Percentiles rank a stretch among this genome's conserved stretches.
Evolutionary conservation across 2,888 invertebrate species (phyloP).

Genomic region (Craniophora ligustri): DNA sequence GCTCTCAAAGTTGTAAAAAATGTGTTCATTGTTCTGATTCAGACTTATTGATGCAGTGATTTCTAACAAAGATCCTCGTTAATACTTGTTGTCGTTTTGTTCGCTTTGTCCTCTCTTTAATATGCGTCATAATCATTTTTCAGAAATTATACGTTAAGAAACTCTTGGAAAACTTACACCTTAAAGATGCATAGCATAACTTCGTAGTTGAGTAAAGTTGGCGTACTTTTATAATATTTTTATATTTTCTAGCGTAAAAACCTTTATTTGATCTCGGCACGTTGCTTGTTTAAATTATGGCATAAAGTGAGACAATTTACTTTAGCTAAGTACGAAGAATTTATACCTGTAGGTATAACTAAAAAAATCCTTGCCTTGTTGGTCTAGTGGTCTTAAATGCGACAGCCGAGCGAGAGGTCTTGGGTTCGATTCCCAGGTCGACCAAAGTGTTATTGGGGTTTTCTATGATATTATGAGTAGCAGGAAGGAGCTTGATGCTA

Average conservation of each 20-base stretch:
- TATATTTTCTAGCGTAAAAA: conserved; percentile 1
- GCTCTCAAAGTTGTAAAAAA: background rate
- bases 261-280: background rate
- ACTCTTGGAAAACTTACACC: conserved; percentile 1
- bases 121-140: conserved; percentile 24
- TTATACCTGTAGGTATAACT: too few relatives aligned
- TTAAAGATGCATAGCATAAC: conserved; percentile 15
- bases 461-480: too few relatives aligned
- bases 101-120: conserved; percentile 6
- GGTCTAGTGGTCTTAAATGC: too few relatives aligned
- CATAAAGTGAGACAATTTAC: too few relatives aligned
- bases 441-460: too few relatives aligned
- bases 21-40: conserved; percentile 15
- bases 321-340: too few relatives aligned
- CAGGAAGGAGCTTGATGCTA: too few relatives aligned
- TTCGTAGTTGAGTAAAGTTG: conserved; percentile 5
- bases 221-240: conserved; percentile 9
- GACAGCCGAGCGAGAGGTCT: too few relatives aligned
- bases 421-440: too few relatives aligned
- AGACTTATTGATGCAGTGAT: conserved; percentile 10
- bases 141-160: conserved; percentile 10
- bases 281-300: too few relatives aligned
- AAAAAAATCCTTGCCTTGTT: too few relatives aligned
- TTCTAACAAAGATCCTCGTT: conserved; percentile 15
- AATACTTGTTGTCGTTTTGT: conserved; percentile 18